Percentiles rank a stretch among this genome's conserved stretches.
These are phyloP conservation scores for Acrossocheilus wenchowensis DNA, from an alignment of 2,797 vertebrate species.

Conservation along the genomic window DNA sequence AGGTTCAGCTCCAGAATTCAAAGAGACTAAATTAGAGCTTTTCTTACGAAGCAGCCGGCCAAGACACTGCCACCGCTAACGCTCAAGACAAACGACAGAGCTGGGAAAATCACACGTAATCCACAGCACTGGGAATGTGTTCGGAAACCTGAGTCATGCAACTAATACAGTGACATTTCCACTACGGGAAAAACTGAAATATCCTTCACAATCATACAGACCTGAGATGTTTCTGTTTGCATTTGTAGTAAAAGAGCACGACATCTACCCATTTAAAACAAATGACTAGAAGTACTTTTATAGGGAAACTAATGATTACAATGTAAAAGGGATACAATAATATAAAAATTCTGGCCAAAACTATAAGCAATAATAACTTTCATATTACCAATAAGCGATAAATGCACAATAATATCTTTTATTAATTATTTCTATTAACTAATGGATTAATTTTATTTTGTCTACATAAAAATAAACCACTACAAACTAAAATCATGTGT, in stretches of 20 bases:
- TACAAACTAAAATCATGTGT: neutral
- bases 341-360: neutral
- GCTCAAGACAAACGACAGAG: conserved; percentile 5
- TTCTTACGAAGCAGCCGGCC: neutral
- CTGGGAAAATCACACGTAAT: conserved; percentile 27
- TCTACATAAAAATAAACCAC: neutral
- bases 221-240: neutral
- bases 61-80: neutral
- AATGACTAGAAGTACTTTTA: no score
- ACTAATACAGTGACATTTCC: neutral
- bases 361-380: neutral
- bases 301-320: neutral
- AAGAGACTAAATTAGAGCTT: conserved; percentile 12
- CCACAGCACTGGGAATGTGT: neutral
- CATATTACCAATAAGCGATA: neutral
- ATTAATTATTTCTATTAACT: neutral
- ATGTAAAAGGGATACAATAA: neutral
- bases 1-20: conserved; percentile 7
- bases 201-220: neutral
- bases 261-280: neutral
- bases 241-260: neutral
- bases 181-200: neutral
- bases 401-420: neutral
- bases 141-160: neutral
- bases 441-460: neutral